Conservation (phyloP, 1,140 invertebrate genomes). For the Neoseiulus cucumeris region DNA sequence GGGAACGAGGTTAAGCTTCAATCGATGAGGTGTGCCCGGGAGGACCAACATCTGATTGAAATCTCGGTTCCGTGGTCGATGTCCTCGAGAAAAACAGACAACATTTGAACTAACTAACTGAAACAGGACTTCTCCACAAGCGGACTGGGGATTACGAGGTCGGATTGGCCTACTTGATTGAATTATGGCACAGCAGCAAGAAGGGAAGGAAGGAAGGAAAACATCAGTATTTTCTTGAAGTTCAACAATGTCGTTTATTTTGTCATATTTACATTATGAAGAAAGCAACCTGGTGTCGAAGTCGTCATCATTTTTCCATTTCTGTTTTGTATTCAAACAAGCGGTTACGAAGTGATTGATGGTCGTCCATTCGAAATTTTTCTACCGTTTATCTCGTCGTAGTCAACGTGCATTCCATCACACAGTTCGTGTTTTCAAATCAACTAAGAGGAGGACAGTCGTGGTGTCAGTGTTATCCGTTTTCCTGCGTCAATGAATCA, state of each 20-base stretch:
- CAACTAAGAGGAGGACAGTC: background rate
- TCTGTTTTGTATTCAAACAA: background rate
- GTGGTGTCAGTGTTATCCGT: background rate
- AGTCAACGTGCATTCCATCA: background rate
- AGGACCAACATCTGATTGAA: too few relatives aligned
- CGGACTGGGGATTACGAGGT: too few relatives aligned
- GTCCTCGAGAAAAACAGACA: too few relatives aligned
- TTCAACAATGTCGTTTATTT: constrained; percentile 11
- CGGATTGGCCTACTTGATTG: too few relatives aligned
- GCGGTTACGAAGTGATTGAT: background rate
- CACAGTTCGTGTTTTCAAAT: background rate
- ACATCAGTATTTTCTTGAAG: constrained; percentile 1
- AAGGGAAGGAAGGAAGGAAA: background rate
- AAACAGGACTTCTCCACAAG: too few relatives aligned
- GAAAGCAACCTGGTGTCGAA: constrained; percentile 9
- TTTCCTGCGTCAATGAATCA: too few relatives aligned
- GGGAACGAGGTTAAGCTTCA: too few relatives aligned
- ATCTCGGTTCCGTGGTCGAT: too few relatives aligned
- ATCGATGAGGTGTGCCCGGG: too few relatives aligned
- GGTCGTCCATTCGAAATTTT: background rate
- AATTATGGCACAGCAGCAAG: background rate
- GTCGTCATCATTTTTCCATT: too few relatives aligned
- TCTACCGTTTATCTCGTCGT: background rate
- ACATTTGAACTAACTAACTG: too few relatives aligned
- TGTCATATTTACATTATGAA: constrained; percentile 11